A percentile compares a stretch with the other conserved stretches of the same genome.
Conservation (phyloP, 2,113 vertebrate genomes). For the Theristicus caerulescens region DNA sequence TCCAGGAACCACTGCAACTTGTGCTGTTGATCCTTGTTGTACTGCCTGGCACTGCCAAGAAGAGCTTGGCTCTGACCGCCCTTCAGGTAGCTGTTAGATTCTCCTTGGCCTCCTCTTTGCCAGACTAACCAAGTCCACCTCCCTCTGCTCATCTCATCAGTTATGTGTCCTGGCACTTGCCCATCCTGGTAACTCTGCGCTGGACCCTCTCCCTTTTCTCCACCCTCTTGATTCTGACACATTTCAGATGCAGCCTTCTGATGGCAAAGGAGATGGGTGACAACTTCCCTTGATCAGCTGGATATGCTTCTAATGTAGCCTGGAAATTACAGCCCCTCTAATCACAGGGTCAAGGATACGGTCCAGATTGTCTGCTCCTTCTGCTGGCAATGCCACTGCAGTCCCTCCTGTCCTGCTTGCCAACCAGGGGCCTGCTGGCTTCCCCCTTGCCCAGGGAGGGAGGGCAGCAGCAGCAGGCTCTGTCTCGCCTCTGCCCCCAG, state of each 20-base stretch:
- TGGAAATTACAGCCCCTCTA: background rate
- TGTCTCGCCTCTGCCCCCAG: background rate
- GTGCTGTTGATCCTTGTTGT: background rate
- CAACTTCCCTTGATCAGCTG: fast-evolving
- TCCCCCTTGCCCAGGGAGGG: background rate
- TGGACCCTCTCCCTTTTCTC: background rate
- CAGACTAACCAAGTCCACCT: background rate
- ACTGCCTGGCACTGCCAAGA: background rate
- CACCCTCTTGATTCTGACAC: background rate
- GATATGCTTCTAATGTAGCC: background rate
- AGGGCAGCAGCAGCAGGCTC: background rate
- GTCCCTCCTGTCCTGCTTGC: background rate
- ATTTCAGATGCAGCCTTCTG: background rate
- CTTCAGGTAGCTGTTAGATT: background rate
- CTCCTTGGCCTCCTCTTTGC: background rate
- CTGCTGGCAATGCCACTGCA: background rate
- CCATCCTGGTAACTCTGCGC: background rate
- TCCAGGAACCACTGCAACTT: background rate
- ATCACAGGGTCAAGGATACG: fast-evolving
- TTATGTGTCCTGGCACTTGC: background rate
- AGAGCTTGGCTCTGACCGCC: background rate
- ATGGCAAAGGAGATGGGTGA: background rate
- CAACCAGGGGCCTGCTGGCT: background rate
- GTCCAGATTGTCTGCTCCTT: background rate
- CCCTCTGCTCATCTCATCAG: background rate